These are phyloP conservation scores for Premnoplex brunnescens DNA, from an alignment of 2,797 vertebrate species.

Conservation along the genomic window DNA sequence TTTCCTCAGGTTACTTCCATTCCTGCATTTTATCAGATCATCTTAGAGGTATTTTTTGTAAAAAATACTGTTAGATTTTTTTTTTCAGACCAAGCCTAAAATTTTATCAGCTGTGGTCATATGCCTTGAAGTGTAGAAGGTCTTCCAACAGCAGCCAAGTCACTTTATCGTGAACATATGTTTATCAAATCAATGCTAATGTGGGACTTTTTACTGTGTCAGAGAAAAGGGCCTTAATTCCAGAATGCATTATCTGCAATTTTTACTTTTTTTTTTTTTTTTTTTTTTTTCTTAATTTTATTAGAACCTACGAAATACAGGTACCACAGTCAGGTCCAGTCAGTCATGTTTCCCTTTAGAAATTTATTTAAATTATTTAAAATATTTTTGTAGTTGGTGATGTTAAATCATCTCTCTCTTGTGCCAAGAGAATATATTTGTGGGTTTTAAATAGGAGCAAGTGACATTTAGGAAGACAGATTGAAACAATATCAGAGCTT, in stretches of 20 bases:
- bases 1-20: conserved; percentile 4
- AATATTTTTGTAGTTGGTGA: not conserved
- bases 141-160: not conserved
- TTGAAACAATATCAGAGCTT: not conserved
- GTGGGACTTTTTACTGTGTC: not conserved
- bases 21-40: not conserved
- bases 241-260: not conserved
- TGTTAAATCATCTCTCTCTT: not conserved
- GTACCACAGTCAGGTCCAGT: not conserved
- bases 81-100: not conserved
- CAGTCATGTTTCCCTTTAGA: not conserved
- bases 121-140: not conserved
- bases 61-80: not conserved
- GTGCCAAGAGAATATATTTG: not conserved
- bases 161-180: not conserved
- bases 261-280: no score
- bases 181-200: not conserved
- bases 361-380: not conserved
- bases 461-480: not conserved
- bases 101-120: not conserved
- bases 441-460: not conserved
- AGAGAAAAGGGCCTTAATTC: not conserved
- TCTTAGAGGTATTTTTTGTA: not conserved
- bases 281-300: not conserved
- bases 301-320: not conserved